These are phyloP conservation scores for Alligator mississippiensis DNA, from an alignment of 2,113 vertebrate species.

Conservation along the genomic window DNA sequence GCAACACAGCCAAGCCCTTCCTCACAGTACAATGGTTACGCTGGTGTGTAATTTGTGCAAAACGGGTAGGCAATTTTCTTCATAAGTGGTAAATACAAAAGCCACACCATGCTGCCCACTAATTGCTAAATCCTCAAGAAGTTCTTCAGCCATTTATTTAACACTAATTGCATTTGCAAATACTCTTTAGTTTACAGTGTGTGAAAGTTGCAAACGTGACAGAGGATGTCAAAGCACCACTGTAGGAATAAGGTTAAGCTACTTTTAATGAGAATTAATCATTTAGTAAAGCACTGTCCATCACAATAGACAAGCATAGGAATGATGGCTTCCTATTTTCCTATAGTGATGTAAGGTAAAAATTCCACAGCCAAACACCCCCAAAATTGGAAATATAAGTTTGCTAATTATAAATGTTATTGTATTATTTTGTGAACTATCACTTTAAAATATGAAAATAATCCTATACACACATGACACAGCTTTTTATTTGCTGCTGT, in stretches of 20 bases:
- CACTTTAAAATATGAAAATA: neutral
- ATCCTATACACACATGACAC: neutral
- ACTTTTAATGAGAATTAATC: constrained; percentile 50
- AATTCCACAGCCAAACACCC: neutral
- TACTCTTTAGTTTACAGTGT: constrained; percentile 61
- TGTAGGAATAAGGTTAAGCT: constrained; percentile 40
- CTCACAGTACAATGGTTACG: constrained; percentile 13
- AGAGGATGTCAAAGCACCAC: constrained; percentile 54
- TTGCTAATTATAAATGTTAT: neutral
- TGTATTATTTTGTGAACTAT: neutral
- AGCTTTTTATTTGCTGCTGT: constrained; percentile 21
- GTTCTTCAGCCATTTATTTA: constrained; percentile 66
- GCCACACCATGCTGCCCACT: constrained; percentile 51
- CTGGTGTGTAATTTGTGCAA: constrained; percentile 32
- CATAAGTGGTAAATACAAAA: constrained; percentile 57
- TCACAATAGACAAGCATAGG: neutral
- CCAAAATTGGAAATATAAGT: neutral
- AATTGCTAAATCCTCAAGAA: constrained; percentile 63
- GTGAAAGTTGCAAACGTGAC: constrained; percentile 63
- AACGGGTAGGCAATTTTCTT: constrained; percentile 45
- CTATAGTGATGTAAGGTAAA: neutral
- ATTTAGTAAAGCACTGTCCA: constrained; percentile 55
- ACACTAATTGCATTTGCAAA: constrained; percentile 69
- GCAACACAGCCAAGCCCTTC: neutral
- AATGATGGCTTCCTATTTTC: constrained; percentile 26